These are phyloP conservation scores for Theocolax elegans DNA, from an alignment of 1,140 invertebrate genomes.

Conservation along the genomic window DNA sequence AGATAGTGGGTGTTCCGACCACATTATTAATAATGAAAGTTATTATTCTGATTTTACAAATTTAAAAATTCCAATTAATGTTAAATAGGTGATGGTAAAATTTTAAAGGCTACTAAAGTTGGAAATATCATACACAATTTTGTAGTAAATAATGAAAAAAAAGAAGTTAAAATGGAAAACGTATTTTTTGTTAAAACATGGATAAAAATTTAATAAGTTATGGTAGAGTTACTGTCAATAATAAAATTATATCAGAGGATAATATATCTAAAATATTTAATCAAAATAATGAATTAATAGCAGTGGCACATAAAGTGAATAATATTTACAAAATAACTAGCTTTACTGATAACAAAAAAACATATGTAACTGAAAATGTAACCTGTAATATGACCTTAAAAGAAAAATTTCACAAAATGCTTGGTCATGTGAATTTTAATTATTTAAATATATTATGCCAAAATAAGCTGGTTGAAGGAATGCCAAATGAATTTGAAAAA, in stretches of 20 bases:
- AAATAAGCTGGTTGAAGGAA: not conserved
- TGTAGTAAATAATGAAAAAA: not conserved
- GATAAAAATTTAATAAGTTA: slow-evolving; percentile 18
- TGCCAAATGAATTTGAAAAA: not conserved
- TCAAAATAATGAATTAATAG: slow-evolving; percentile 32
- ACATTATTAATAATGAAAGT: slow-evolving; percentile 6
- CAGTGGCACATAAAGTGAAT: not conserved
- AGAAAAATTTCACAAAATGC: slow-evolving; percentile 19
- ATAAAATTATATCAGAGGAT: not conserved
- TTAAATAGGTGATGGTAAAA: slow-evolving; percentile 3
- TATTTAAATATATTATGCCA: slow-evolving; percentile 20
- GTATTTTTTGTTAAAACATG: slow-evolving; percentile 5
- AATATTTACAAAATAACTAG: slow-evolving; percentile 1
- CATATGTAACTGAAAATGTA: not conserved
- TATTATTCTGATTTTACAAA: not conserved
- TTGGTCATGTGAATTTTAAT: slow-evolving; percentile 13
- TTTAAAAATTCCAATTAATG: slow-evolving; percentile 1
- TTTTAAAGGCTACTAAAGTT: not conserved
- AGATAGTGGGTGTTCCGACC: not conserved
- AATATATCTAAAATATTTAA: not conserved
- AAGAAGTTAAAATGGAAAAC: not conserved
- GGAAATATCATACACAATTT: not conserved
- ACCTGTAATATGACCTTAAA: not conserved
- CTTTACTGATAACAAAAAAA: not conserved
- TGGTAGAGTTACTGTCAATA: not conserved